These are phyloP conservation scores for Garra rufa DNA, from an alignment of 2,113 vertebrate species.

Conservation along the genomic window DNA sequence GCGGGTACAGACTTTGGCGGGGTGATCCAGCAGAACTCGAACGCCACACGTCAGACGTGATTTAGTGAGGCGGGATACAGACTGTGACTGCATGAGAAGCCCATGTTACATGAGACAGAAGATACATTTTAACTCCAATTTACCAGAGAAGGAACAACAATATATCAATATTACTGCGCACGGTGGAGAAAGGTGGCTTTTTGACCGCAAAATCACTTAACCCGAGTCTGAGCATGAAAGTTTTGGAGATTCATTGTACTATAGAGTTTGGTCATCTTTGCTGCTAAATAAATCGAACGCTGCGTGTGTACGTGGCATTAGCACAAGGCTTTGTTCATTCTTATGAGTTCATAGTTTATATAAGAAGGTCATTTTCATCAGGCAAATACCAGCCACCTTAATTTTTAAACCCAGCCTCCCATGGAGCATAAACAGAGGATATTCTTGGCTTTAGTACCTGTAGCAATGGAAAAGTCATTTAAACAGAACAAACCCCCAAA, in stretches of 20 bases:
- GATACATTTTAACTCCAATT: conserved; percentile 50
- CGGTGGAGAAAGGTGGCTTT: conserved; percentile 20
- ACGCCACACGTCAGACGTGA: conserved; percentile 41
- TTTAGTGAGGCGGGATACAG: conserved; percentile 44
- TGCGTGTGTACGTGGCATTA: neutral
- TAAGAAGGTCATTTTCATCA: conserved; percentile 77
- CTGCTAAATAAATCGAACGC: conserved; percentile 3
- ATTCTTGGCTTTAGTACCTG: conserved; percentile 72
- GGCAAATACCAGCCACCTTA: conserved; percentile 72
- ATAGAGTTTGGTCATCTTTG: neutral
- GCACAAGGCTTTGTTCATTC: conserved; percentile 38
- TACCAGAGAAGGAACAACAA: conserved; percentile 33
- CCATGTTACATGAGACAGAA: conserved; percentile 40
- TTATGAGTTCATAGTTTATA: conserved; percentile 68
- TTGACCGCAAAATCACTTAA: conserved; percentile 5
- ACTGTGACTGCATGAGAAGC: conserved; percentile 39
- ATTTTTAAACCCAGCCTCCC: conserved; percentile 66
- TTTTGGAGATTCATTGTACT: neutral
- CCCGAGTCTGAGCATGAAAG: neutral
- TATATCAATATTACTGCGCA: conserved; percentile 35
- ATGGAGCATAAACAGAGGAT: conserved; percentile 76
- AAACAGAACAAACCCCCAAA: conserved; percentile 58
- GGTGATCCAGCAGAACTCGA: conserved; percentile 36
- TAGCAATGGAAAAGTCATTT: conserved; percentile 75
- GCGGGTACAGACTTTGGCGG: conserved; percentile 39